phyloP scores from a whole-genome alignment of 2,113 vertebrate genomes.

The Lophotis ruficrista region DNA sequence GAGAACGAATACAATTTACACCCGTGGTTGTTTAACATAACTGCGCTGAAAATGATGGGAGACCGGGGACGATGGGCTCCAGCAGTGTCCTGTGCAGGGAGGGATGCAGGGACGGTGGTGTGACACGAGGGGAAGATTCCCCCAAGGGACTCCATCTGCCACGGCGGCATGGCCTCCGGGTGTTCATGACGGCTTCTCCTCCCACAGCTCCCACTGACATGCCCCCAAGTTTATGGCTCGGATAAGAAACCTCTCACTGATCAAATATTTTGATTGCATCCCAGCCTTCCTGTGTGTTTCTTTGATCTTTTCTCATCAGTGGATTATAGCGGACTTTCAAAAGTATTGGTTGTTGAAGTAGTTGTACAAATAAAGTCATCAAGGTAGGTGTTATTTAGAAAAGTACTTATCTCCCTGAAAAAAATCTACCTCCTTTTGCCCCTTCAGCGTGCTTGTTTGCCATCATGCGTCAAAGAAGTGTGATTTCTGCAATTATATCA shows the following conservation, averaged over 20 bases:
- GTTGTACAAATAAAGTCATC: not conserved
- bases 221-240: not conserved
- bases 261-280: conserved; percentile 37
- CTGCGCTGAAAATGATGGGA: not conserved
- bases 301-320: conserved; percentile 1
- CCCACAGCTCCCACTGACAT: not conserved
- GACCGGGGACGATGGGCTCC: rapidly evolving
- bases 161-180: not conserved
- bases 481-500: not conserved
- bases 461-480: not conserved
- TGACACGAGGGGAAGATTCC: not conserved
- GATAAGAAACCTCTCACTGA: conserved; percentile 1
- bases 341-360: conserved; percentile 16
- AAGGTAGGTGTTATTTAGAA: not conserved
- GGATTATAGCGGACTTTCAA: not conserved
- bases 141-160: not conserved
- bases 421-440: not conserved
- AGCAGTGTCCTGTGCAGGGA: not conserved
- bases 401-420: not conserved
- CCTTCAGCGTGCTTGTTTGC: not conserved
- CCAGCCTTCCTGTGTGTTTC: conserved; percentile 27
- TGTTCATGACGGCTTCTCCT: not conserved
- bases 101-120: too few species aligned
- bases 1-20: not conserved
- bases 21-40: not conserved